Base-by-base conservation (phyloP, 2,797 vertebrate species). In the Philypnodon macrostomus region DNA sequence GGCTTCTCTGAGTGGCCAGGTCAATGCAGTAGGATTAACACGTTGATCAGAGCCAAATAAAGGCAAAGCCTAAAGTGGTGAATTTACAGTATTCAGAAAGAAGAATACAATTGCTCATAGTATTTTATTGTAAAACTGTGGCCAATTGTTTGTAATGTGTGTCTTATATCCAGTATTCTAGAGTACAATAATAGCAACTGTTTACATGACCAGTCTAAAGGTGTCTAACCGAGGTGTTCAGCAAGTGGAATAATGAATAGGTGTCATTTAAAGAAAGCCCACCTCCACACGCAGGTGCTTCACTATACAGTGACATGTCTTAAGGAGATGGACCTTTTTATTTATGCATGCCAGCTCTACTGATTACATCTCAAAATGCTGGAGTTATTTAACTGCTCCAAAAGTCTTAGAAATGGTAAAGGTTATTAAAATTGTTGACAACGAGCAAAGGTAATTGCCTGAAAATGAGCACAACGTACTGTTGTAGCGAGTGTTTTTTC, bases 231-330 rank as follows among this genome's bases (percentile, higher is more conserved):
- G 93, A 91, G 91, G 91, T 95, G 93, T 88, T 98, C 95, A 97
- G 91, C 93, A 94, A 94, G 94, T 97, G 95, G 96, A 98, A 98
- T 98, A 98, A 98, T 97, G 93, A 96, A 95, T 92, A 95, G 95
- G 92, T 97, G 93, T 96, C 95, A 95, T 93, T 96, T 96, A 95
- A 95, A 95, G 93, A 92, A 93, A 93, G 91, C 92, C 90, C 81
- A 82, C 91, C 91, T 87, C 83, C 79, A 95, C 89, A 91, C 93
- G 94, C 96, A 98, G 96, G 95, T 97, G 96, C 91, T 92, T 87
- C 85, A 92, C 92, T 95, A 93, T 93, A 92, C 92, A 90, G 88
- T 92, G 93, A 93, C 93, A 94, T 88, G 91, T 92, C 91, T 93
- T 90, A 93, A 94, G 92, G 90, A 94, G 91, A 88, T 88, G 88